Percentiles rank a stretch among this genome's conserved stretches.
These are phyloP conservation scores for Homarus gammarus DNA, from an alignment of 2,888 invertebrate genomes.

Conservation along the genomic window DNA sequence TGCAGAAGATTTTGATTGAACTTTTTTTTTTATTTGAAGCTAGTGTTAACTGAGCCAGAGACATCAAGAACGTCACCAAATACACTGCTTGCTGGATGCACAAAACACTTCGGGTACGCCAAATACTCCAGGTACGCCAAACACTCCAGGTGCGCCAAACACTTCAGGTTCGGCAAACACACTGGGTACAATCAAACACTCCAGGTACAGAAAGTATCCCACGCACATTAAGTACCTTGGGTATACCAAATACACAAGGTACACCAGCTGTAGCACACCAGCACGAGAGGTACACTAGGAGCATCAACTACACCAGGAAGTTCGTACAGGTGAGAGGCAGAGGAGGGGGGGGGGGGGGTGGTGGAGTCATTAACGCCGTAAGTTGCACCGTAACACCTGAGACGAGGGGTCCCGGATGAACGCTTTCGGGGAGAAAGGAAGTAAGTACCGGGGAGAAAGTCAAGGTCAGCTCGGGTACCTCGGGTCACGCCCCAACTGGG, in stretches of 20 bases:
- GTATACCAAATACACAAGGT: neutral
- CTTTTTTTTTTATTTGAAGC: no score
- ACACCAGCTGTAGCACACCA: no score
- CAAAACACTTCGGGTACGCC: neutral
- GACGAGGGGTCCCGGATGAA: neutral
- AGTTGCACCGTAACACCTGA: neutral
- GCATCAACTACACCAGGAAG: neutral
- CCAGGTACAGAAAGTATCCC: neutral
- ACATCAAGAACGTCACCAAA: no score
- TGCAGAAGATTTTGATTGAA: no score
- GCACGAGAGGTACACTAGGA: neutral
- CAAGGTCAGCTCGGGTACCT: slow-evolving; percentile 38
- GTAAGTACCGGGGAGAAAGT: slow-evolving; percentile 36
- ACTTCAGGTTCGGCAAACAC: neutral
- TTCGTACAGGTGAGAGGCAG: neutral
- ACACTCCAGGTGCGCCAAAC: neutral
- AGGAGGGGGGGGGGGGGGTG: neutral
- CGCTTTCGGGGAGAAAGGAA: neutral
- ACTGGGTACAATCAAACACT: neutral
- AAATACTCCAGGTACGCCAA: neutral
- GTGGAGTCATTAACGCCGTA: neutral
- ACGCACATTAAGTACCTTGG: neutral
- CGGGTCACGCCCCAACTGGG: slow-evolving; percentile 41
- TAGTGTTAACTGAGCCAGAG: no score
- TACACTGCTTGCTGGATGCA: no score